Evolutionary conservation across 1,140 invertebrate genomes (phyloP).

Genomic region (Lordiphosa collinella): DNA sequence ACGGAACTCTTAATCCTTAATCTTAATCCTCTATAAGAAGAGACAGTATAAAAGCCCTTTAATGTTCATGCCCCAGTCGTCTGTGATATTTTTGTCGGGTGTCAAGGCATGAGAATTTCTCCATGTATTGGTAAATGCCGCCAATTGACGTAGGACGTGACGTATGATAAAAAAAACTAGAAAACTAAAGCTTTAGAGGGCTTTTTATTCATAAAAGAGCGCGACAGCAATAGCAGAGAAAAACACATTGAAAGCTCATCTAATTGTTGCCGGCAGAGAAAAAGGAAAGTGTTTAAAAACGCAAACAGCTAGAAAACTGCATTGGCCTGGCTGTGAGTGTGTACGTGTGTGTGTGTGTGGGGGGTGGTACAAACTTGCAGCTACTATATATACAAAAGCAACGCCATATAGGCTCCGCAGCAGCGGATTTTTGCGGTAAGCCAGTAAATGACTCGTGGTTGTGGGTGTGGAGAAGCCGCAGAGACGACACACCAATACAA

Average conservation of each 20-base stretch:
- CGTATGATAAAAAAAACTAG: slow-evolving; percentile 44
- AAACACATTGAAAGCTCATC: not conserved
- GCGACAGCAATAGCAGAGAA: slow-evolving; percentile 7
- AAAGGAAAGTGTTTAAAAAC: slow-evolving; percentile 47
- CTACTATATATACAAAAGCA: not conserved
- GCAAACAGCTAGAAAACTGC: slow-evolving; percentile 56
- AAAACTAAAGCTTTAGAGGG: slow-evolving; percentile 41
- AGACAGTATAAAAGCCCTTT: too few relatives aligned
- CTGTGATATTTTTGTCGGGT: slow-evolving; percentile 9
- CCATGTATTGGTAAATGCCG: slow-evolving; percentile 40
- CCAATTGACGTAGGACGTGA: slow-evolving; percentile 72
- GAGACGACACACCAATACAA: slow-evolving; percentile 4
- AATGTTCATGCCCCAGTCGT: not conserved
- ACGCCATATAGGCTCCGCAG: slow-evolving; percentile 26
- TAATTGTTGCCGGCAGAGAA: slow-evolving; percentile 37
- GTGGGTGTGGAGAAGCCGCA: slow-evolving; percentile 10
- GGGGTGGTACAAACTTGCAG: slow-evolving; percentile 2
- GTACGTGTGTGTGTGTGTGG: not conserved
- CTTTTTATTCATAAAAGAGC: slow-evolving; percentile 31
- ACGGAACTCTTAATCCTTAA: too few relatives aligned
- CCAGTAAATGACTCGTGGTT: slow-evolving; percentile 3
- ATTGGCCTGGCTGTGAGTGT: slow-evolving; percentile 20
- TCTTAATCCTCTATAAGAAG: too few relatives aligned
- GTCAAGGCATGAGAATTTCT: slow-evolving; percentile 8
- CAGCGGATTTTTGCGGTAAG: slow-evolving; percentile 35